Evolutionary conservation across 1,140 invertebrate species (phyloP), one percentile per base, ranked within the genome.

Genomic region (Potamilus streckersoni): DNA sequence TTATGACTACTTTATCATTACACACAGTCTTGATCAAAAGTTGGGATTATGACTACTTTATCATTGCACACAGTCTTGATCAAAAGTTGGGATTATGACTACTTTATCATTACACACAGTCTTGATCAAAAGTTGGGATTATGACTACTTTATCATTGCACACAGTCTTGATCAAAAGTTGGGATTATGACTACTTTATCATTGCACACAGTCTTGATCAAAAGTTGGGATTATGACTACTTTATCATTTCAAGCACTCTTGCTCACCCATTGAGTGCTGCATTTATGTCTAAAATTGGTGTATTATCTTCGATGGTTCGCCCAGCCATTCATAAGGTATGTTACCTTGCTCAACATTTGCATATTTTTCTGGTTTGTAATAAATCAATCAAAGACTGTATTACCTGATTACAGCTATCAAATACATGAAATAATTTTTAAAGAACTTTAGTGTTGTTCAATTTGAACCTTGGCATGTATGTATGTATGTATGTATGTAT

Each of bases 281-380:
- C 27, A n/a, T 17, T 11, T 17, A 60, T 58, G 38, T 71, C 69
- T 17, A 71, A 14, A 17, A 71, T 17, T 4, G 38, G 12, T 20
- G 20, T 20, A 71, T 23, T 38, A 23, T 62, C 23, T 15, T 23
- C n/a, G 31, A 17, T 19, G 60, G 58, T n/a, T 71, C 69, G 6
- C 11, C 38, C 8, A 38, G 49, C 0, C n/a, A 57, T 49, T 60
- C 69, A 17, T 16, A 49, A 19, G 6, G 38, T 49, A 71, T n/a
- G n/a, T 61, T 61, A 61, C 69, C 58, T 71, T 60, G 19, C 31
- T 1, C 23, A 71, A 71, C 3, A 60, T 31, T 71, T 17, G 60
- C 20, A 19, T 20, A 60, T 17, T 71, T 71, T 49, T 71, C 38
- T 49, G 38, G 38, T 11, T 49, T 11, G 6, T 8, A 6, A 49